phyloP scores from a whole-genome alignment of 1,140 invertebrate species.

The Neodiprion virginianus region DNA sequence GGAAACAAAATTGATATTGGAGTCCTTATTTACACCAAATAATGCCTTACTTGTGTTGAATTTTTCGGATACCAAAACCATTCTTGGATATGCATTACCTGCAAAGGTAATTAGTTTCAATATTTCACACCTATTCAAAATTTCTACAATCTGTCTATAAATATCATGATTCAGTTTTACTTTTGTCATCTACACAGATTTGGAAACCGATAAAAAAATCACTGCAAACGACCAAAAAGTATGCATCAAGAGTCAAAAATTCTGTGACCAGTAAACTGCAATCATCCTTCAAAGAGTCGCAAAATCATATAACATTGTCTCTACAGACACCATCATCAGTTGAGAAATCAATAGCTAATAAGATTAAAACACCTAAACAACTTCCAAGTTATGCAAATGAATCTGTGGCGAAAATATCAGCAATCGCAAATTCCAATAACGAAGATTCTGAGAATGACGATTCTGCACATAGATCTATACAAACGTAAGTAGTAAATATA shows the following conservation, averaged over 20 bases:
- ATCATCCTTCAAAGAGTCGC: conserved; percentile 40
- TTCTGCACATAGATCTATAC: no score
- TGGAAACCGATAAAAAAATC: conserved; percentile 28
- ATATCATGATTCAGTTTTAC: not conserved
- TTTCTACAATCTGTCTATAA: no score
- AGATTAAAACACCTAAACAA: no score
- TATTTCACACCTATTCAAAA: conserved; percentile 1
- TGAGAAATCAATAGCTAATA: no score
- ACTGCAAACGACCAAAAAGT: conserved; percentile 27
- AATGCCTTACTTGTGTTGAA: conserved; percentile 73
- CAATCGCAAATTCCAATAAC: no score
- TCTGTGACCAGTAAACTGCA: conserved; percentile 41
- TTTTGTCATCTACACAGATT: conserved; percentile 27
- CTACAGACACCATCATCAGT: no score
- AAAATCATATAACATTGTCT: no score
- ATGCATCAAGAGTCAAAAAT: conserved; percentile 20
- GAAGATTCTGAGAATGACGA: no score
- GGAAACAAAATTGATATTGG: conserved; percentile 70
- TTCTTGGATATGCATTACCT: conserved; percentile 77
- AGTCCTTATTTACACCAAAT: conserved; percentile 67
- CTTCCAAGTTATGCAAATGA: no score
- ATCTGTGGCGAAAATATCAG: no score
- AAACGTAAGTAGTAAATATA: no score
- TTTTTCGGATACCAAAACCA: conserved; percentile 79
- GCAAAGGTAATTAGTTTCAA: conserved; percentile 57